Evolutionary conservation across 2,888 invertebrate genomes (phyloP).

Genomic region (Drosophila subsilvestris): DNA sequence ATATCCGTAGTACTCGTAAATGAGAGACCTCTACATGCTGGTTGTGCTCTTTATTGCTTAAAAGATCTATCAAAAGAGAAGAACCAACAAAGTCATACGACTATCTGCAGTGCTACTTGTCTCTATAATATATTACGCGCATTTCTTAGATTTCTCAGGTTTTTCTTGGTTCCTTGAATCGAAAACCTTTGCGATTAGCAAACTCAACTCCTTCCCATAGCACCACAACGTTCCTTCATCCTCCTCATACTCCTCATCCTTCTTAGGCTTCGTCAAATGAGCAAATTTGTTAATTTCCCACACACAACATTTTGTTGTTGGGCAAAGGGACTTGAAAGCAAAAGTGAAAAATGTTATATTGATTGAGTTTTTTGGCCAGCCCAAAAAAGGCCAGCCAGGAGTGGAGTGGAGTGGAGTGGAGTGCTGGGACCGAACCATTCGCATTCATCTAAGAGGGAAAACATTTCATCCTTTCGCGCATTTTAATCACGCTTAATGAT

Average conservation of each 20-base stretch:
- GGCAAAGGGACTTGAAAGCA: slow-evolving; percentile 23
- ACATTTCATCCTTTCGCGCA: slow-evolving; percentile 69
- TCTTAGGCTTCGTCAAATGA: slow-evolving; percentile 18
- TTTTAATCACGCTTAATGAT: slow-evolving; percentile 73
- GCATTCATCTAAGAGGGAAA: slow-evolving; percentile 48
- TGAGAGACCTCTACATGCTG: no score
- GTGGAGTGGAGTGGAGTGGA: no score
- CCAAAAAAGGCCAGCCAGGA: background rate
- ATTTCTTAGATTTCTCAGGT: slow-evolving; percentile 8
- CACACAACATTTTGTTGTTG: slow-evolving; percentile 29
- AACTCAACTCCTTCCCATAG: background rate
- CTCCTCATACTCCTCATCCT: no score
- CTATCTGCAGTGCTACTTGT: no score
- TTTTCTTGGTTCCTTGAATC: slow-evolving; percentile 6
- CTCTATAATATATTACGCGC: no score
- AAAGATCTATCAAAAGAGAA: no score
- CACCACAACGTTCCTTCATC: background rate
- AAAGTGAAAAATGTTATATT: slow-evolving; percentile 51
- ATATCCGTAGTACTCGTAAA: no score
- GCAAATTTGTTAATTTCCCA: slow-evolving; percentile 53
- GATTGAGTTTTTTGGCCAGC: slow-evolving; percentile 28
- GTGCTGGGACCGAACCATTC: background rate
- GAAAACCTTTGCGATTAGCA: background rate
- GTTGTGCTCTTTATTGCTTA: no score
- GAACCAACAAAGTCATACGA: no score